phyloP scores from a whole-genome alignment of 2,888 invertebrate species.

The Cryptocephalus primarius region DNA sequence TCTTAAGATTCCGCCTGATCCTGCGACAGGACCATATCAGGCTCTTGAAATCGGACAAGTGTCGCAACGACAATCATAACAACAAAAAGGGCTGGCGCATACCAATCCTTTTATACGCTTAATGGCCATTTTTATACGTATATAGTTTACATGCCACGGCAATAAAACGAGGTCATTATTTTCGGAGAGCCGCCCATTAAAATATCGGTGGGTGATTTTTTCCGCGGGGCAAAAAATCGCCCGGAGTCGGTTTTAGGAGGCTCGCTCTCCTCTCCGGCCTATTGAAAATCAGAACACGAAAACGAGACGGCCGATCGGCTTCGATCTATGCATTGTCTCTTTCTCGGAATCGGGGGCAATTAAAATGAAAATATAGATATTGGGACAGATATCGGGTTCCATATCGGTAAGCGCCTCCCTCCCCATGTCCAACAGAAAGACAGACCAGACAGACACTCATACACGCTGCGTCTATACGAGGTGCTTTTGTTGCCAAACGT shows the following conservation, averaged over 20 bases:
- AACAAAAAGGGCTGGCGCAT: too few relatives aligned
- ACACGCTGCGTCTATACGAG: too few relatives aligned
- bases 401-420: too few relatives aligned
- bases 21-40: too few relatives aligned
- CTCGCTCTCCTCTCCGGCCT: conserved; percentile 1
- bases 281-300: conserved; percentile 11
- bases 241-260: conserved; percentile 10
- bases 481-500: too few relatives aligned
- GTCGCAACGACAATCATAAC: too few relatives aligned
- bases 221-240: background rate
- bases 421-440: too few relatives aligned
- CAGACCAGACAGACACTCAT: too few relatives aligned
- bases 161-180: conserved; percentile 11
- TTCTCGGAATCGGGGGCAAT: conserved; percentile 8
- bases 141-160: background rate
- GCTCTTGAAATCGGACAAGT: too few relatives aligned
- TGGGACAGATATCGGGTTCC: conserved; percentile 4
- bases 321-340: conserved; percentile 1
- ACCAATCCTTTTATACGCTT: too few relatives aligned
- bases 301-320: background rate
- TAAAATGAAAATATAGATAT: conserved; percentile 21
- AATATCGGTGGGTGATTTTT: conserved; percentile 4
- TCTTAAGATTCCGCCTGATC: too few relatives aligned
- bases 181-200: conserved; percentile 8
- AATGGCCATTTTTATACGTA: too few relatives aligned